phyloP scores from a whole-genome alignment of 2,888 invertebrate genomes.

The Cephalotes varians region DNA sequence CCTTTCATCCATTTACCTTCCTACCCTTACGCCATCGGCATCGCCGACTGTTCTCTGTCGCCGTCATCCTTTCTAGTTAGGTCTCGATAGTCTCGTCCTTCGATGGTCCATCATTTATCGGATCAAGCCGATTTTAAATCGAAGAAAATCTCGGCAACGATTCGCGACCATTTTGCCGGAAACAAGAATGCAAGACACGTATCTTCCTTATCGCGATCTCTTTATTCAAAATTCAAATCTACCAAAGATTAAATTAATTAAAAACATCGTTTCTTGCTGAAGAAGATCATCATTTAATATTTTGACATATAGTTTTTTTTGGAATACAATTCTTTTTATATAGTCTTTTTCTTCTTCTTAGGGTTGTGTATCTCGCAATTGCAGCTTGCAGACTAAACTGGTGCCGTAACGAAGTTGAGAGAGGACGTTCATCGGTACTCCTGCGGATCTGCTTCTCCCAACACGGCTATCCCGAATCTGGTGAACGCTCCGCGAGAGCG shows the following conservation, averaged over 20 bases:
- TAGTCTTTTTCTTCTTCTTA: not conserved
- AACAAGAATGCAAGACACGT: not conserved
- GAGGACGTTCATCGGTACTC: not conserved
- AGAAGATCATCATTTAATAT: not conserved
- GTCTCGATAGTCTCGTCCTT: constrained; percentile 31
- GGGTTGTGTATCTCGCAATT: not conserved
- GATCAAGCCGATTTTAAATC: not conserved
- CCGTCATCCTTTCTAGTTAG: constrained; percentile 23
- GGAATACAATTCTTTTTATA: not conserved
- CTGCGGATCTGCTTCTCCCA: constrained; percentile 16
- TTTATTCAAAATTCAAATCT: not conserved
- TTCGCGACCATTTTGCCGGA: not conserved
- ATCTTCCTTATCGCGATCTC: not conserved
- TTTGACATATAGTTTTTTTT: not conserved
- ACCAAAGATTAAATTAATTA: not conserved
- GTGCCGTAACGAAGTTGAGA: constrained; percentile 15
- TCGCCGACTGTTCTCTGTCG: constrained; percentile 27
- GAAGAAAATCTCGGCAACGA: not conserved
- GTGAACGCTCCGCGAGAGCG: constrained; percentile 57
- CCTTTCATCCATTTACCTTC: constrained; percentile 70
- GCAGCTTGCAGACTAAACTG: not conserved
- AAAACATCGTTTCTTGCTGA: not conserved
- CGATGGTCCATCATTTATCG: not conserved
- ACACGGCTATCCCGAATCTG: constrained; percentile 34
- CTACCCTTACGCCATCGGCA: constrained; percentile 55